Evolutionary conservation across 1,140 invertebrate genomes (phyloP).

Genomic region (Papilio machaon): DNA sequence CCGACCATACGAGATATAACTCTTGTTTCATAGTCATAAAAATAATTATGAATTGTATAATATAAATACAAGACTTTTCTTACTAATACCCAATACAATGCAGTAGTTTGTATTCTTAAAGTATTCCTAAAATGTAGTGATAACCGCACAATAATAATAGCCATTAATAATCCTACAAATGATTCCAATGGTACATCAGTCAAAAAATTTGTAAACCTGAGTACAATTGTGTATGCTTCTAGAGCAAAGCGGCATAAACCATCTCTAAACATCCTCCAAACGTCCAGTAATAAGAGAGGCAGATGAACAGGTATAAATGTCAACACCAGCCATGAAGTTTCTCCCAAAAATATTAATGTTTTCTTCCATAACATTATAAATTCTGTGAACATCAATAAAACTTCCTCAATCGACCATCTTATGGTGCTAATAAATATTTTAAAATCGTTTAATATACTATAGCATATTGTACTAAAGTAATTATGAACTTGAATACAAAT

Average conservation of each 20-base stretch:
- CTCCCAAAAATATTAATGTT: constrained; percentile 63
- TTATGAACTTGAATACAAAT: constrained; percentile 53
- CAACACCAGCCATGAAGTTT: constrained; percentile 69
- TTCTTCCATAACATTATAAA: constrained; percentile 60
- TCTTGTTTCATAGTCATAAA: constrained; percentile 69
- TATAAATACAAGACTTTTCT: constrained; percentile 68
- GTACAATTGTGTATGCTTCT: constrained; percentile 62
- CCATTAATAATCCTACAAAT: constrained; percentile 68
- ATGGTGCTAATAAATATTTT: constrained; percentile 46
- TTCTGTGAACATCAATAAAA: constrained; percentile 56
- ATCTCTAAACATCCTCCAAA: constrained; percentile 55
- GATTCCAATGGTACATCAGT: constrained; percentile 78
- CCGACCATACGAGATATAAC: constrained; percentile 65
- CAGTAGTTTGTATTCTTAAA: constrained; percentile 53
- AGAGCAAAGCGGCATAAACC: constrained; percentile 50
- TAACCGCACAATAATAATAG: constrained; percentile 64
- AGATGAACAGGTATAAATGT: constrained; percentile 74
- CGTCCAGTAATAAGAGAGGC: constrained; percentile 59
- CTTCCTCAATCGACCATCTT: constrained; percentile 49
- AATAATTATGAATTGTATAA: constrained; percentile 71
- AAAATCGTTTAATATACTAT: constrained; percentile 48
- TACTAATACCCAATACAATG: constrained; percentile 65
- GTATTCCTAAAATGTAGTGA: constrained; percentile 63
- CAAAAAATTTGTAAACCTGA: constrained; percentile 72
- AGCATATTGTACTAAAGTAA: constrained; percentile 46